Evolutionary conservation across 2,113 vertebrate genomes (phyloP), one percentile per base, ranked within the genome.

Genomic region (Antennarius striatus): DNA sequence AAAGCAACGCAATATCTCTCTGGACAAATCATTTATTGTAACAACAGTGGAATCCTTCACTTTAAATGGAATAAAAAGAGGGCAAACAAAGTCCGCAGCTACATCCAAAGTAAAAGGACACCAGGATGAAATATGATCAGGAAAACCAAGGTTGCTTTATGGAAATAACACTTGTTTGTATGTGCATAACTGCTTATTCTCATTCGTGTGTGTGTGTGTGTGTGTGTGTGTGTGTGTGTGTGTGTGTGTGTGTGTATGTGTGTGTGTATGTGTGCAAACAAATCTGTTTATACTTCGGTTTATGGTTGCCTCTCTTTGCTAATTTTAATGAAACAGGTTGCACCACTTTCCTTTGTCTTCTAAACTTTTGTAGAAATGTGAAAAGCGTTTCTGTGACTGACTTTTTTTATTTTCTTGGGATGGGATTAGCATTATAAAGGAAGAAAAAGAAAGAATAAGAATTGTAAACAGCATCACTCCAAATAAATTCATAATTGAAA

Each of bases 251-350:
- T 32, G 42, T 63, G 53, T 32, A n/a, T n/a, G 11, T 56, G 59
- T 56, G 59, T 49, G 48, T 57, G 5, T 32, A 43, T 63, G 53
- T 32, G 17, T 8, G 58, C 67, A 63, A 46, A 56, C 60, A 16
- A 54, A 68, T 73, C 54, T 56, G 45, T 58, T 77, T 12, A 43
- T 63, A 53, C 36, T 30, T 65, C 57, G 6, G 6, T 39, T 47
- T 50, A 36, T 67, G 62, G 56, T 58, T 66, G 36, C 47, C 63
- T 71, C 54, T 43, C 11, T 80, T 73, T 52, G 66, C 30, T 48
- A 30, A 48, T 72, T 79, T 75, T 45, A 73, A 67, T 51, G 72
- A 60, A 61, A 66, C 52, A 71, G 46, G 50, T 28, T 53, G 30
- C 54, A 49, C 16, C 16, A 15, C 42, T 55, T 61, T 60, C 12